These are phyloP conservation scores for Lampropteryx suffumata DNA, from an alignment of 2,888 invertebrate genomes.

Conservation along the genomic window DNA sequence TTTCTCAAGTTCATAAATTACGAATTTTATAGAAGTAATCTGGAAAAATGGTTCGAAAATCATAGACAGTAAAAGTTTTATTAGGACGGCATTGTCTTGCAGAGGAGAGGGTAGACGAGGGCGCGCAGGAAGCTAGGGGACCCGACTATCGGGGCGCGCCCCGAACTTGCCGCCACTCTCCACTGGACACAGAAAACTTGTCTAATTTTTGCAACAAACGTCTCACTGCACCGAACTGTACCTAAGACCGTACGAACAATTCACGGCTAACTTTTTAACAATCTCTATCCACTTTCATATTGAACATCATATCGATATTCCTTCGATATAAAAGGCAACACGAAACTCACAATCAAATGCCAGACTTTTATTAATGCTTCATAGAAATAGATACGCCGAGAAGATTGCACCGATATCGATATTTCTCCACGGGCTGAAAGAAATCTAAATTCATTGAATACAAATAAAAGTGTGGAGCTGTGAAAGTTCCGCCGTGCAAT, in stretches of 20 bases:
- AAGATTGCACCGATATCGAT: conserved; percentile 53
- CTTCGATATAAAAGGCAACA: conserved; percentile 22
- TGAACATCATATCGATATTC: conserved; percentile 16
- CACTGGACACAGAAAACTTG: conserved; percentile 56
- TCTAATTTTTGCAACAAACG: conserved; percentile 65
- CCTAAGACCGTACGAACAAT: conserved; percentile 20
- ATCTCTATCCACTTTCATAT: conserved; percentile 20
- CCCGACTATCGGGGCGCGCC: conserved; percentile 25
- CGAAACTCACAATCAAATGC: conserved; percentile 25
- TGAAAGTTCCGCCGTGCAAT: conserved; percentile 72
- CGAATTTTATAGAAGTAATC: conserved; percentile 74
- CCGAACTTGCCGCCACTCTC: conserved; percentile 44
- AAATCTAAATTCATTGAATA: conserved; percentile 70
- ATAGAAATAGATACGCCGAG: conserved; percentile 41
- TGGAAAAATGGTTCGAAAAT: conserved; percentile 73
- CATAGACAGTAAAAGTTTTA: conserved; percentile 78
- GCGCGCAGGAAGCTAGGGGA: conserved; percentile 37
- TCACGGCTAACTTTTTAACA: conserved; percentile 24
- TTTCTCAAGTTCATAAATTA: conserved; percentile 49
- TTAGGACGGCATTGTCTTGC: conserved; percentile 65
- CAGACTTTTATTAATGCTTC: conserved; percentile 44
- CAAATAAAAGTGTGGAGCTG: conserved; percentile 64
- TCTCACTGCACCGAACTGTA: conserved; percentile 41
- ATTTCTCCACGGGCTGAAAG: conserved; percentile 49
- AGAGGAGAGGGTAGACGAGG: conserved; percentile 26